Base-by-base conservation (phyloP, 2,113 vertebrate genomes). In the Notothenia coriiceps region DNA sequence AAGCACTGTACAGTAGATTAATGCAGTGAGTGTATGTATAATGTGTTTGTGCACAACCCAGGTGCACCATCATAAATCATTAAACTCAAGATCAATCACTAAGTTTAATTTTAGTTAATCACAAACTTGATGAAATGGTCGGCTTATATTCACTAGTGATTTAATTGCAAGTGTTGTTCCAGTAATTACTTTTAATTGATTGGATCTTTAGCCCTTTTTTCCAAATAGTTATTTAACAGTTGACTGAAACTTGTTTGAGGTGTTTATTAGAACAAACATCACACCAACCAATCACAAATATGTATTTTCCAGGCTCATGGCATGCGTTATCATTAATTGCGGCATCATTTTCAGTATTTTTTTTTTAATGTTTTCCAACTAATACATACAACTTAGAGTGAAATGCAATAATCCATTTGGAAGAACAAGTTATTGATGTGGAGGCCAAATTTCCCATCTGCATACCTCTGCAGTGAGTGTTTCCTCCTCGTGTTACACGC, bases 381-480 rank as follows among this genome's bases (percentile, higher is more conserved):
- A 11, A 62, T 62, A 46, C 1, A 54, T 33, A 1, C 52, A 17
- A 60, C 54, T 46, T 6, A 5, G 33, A 63, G 70, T 49, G 15
- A 56, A 49, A 55, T 47, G 2, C 0, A 46, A 55, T 17, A 6
- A 52, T 14, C 10, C 11, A 5, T 43, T 43, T 47, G 14, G 6
- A 14, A 20, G 64, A 50, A n/a, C 18, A 22, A 35, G 40, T n/a
- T 17, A 3, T 25, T 10, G 4, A 60, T 2, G 52, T 33, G n/a
- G 33, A 20, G 25, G 67, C 55, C 15, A 67, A 3, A 44, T 14
- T 46, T 64, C 29, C 46, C 35, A 54, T 59, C 55, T 20, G 55
- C 72, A 65, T 65, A 13, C 46, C 52, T 46, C 67, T 40, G 68
- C 68, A 25, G 33, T 22, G 60, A 61, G 49, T 0, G 44, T 59